Conservation (phyloP, 2,113 vertebrate species). For the Orycteropus afer region DNA sequence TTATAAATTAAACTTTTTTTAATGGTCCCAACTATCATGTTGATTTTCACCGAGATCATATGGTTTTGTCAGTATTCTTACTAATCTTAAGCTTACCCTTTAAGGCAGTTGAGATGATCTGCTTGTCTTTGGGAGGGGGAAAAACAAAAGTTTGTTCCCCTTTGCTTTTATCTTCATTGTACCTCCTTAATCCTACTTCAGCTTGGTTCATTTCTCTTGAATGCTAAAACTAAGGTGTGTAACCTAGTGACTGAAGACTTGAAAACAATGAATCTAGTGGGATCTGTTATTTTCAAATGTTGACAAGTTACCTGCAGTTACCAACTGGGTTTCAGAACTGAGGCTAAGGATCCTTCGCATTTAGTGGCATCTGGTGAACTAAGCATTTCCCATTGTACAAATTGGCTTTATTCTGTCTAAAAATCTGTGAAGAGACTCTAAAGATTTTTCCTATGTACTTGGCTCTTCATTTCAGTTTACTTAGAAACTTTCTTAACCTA, state of each 20-base stretch:
- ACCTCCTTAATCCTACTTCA: neutral
- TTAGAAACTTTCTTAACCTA: neutral
- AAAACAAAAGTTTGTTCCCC: neutral
- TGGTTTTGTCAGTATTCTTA: constrained; percentile 13
- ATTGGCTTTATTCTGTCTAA: neutral
- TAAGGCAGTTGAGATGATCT: constrained; percentile 39
- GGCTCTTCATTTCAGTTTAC: neutral
- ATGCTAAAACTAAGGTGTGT: neutral
- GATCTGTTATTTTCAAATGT: neutral
- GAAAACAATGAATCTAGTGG: neutral
- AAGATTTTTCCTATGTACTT: neutral
- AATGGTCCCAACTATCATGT: neutral
- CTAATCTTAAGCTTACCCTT: constrained; percentile 31
- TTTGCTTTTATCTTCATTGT: constrained; percentile 37
- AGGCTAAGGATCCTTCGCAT: neutral
- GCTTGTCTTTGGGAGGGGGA: too few relatives aligned
- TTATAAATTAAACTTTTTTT: constrained; percentile 1
- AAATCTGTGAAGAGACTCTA: neutral
- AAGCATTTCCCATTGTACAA: neutral
- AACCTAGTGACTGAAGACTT: constrained; percentile 18
- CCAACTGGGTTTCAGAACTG: neutral
- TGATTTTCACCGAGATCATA: constrained; percentile 45
- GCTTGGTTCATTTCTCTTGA: neutral
- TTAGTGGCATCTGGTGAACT: neutral
- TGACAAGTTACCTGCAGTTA: neutral